Percentiles rank a stretch among this genome's conserved stretches.
These are phyloP conservation scores for Cecropterus lyciades DNA, from an alignment of 1,140 invertebrate species.

Conservation along the genomic window DNA sequence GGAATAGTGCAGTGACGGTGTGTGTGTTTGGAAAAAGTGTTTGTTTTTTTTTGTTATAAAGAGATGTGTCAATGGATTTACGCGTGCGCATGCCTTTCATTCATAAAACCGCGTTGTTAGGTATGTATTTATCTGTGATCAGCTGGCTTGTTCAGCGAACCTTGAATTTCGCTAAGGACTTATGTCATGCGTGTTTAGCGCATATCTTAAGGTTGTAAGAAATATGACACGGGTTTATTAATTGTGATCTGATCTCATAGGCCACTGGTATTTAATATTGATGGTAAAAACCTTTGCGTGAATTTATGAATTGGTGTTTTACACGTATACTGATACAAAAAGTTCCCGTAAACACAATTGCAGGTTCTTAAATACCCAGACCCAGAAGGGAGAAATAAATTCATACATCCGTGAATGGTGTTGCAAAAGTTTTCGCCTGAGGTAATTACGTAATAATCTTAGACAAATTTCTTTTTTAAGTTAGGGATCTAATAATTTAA, in stretches of 20 bases:
- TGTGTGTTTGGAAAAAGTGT: neutral
- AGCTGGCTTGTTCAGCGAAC: constrained; percentile 9
- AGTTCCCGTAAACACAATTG: too few species aligned
- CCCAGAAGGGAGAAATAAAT: too few species aligned
- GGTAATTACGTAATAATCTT: too few species aligned
- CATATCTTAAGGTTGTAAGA: constrained; percentile 19
- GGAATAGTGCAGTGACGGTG: constrained; percentile 23
- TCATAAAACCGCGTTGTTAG: constrained; percentile 48
- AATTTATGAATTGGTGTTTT: too few species aligned
- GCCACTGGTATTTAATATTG: neutral
- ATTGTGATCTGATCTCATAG: constrained; percentile 15
- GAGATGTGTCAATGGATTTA: constrained; percentile 64
- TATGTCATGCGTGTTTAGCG: constrained; percentile 31
- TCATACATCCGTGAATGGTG: too few species aligned
- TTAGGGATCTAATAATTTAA: too few species aligned
- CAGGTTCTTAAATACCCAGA: too few species aligned
- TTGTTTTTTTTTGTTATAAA: constrained; percentile 26
- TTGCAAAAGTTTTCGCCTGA: too few species aligned
- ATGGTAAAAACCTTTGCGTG: neutral
- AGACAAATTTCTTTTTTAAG: too few species aligned
- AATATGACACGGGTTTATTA: constrained; percentile 22
- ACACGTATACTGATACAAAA: too few species aligned
- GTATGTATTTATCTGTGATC: constrained; percentile 47
- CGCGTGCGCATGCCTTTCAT: constrained; percentile 47
- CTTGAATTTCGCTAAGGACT: constrained; percentile 34